These are phyloP conservation scores for Pocillopora verrucosa DNA, from an alignment of 64 coral and sea anemone species.

Conservation along the genomic window DNA sequence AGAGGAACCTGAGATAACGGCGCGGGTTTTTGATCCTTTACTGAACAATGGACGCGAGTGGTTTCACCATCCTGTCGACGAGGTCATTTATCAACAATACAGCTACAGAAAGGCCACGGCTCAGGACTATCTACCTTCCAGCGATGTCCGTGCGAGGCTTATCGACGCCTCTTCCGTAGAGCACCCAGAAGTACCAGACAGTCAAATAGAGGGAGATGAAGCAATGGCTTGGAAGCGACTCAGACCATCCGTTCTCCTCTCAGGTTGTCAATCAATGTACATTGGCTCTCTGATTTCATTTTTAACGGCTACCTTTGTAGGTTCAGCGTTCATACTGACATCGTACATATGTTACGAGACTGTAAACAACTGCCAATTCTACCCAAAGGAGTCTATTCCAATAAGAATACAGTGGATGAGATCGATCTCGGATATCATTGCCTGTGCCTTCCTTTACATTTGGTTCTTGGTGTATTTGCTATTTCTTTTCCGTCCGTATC, in stretches of 20 bases:
- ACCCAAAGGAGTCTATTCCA: no score
- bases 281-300: background rate
- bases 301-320: background rate
- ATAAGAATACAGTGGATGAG: no score
- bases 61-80: background rate
- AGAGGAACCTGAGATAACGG: background rate
- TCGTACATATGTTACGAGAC: no score
- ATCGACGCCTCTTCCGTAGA: background rate
- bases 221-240: conserved; percentile 19
- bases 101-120: background rate
- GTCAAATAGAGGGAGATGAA: background rate
- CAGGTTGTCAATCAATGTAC: conserved; percentile 26
- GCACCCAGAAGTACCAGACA: background rate
- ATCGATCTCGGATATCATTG: no score
- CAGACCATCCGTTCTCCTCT: background rate
- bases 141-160: background rate
- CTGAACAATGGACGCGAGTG: background rate
- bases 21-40: background rate
- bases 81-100: conserved; percentile 20
- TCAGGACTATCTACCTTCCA: background rate
- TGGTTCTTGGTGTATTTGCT: background rate
- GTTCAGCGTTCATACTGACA: background rate
- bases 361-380: no score
- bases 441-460: no score
- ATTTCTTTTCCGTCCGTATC: background rate